Conservation (phyloP, 2,113 vertebrate species). For the Haemorhous mexicanus region DNA sequence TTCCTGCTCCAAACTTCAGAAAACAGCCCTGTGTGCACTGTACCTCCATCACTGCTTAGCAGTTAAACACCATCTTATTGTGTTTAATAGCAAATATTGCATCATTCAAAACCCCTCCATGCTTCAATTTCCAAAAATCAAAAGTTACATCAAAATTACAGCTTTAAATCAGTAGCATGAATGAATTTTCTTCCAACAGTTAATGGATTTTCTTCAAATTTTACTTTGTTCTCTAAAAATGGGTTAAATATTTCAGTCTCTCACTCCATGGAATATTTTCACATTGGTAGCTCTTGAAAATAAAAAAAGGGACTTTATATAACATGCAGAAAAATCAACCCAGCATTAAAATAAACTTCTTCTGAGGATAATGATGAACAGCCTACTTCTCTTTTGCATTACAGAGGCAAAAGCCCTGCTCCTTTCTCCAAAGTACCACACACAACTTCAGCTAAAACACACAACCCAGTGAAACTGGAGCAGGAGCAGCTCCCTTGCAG, state of each 20-base stretch:
- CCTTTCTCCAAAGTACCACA: background rate
- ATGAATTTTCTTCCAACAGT: background rate
- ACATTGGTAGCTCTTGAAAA: background rate
- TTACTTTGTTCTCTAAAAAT: background rate
- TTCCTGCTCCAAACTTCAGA: background rate
- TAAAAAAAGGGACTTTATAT: background rate
- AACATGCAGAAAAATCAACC: background rate
- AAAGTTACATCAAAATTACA: background rate
- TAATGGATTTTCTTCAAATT: background rate
- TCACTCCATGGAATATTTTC: background rate
- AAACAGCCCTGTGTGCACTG: background rate
- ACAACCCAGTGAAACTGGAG: background rate
- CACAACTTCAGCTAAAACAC: background rate
- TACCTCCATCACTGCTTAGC: background rate
- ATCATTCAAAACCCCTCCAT: background rate
- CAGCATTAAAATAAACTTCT: background rate
- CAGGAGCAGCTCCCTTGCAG: background rate
- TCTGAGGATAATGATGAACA: background rate
- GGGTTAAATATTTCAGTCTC: background rate
- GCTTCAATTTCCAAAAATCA: background rate
- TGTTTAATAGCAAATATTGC: background rate
- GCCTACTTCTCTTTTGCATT: background rate
- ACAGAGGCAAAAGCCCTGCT: background rate
- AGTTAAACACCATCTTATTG: background rate
- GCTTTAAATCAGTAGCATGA: background rate